Evolutionary conservation across 2,113 vertebrate genomes (phyloP), one percentile per base, ranked within the genome.

Genomic region (Penelope pileata): DNA sequence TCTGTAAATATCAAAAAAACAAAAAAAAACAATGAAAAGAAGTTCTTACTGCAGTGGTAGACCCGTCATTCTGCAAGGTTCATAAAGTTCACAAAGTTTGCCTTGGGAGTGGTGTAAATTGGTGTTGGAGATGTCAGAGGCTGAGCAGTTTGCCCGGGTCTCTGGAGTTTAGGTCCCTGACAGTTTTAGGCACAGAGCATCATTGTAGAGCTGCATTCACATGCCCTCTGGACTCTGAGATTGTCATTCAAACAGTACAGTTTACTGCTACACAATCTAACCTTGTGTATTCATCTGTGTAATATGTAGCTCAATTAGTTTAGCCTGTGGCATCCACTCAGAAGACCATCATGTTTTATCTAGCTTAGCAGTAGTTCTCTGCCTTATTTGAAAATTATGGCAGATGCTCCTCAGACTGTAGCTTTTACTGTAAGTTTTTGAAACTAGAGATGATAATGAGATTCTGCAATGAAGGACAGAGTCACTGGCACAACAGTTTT

Each of bases 81-180:
- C 48, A 58, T n/a, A 43, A 72, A 32, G 22, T n/a, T 53, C 4
- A 9, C 27, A 6, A 36, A 45, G 22, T 69, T 48, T 79, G 26
- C 22, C 36, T 45, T 68, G 19, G 84, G 66, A 70, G n/a, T 1
- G 1, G 32, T 42, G 24, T 48, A 82, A 26, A 27, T 82, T 45
- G 16, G 30, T 36, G 50, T 30, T 58, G 10, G n/a, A 51, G 17
- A 7, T 70, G 42, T 69, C 13, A 66, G 73, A 78, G 47, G 30
- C 38, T 88, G 30, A 76, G 24, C 15, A 59, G 7, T 43, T 78
- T 78, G 32, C 30, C 27, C 34, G 53, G 30, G 3, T 12, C 34
- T 87, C 0, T 30, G 17, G 1, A 2, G 1, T 24, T 30, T 34
- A 6, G 34, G 8, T 59, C 81, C 38, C 5, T 63, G 7, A 34